Conservation (phyloP, 2,888 invertebrate species). For the Mesoligia furuncula region DNA sequence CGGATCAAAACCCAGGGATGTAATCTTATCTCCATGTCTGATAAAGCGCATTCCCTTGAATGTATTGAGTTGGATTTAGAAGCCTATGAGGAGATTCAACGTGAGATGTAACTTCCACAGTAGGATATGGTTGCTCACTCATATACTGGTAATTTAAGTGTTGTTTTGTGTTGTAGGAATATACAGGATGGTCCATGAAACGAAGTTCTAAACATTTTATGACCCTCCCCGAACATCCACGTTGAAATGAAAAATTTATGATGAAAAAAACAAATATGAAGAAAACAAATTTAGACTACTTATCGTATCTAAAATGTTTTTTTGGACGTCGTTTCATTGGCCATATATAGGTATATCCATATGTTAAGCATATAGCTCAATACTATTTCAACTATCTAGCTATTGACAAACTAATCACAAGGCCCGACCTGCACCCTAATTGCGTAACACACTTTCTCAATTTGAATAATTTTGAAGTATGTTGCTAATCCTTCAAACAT, state of each 20-base stretch:
- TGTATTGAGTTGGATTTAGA: constrained; percentile 38
- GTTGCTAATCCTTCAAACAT: too few species aligned
- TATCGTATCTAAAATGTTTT: not conserved
- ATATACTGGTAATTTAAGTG: not conserved
- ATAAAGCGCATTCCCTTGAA: constrained; percentile 47
- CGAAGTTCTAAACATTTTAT: not conserved
- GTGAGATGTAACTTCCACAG: constrained; percentile 24
- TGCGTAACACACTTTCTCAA: too few species aligned
- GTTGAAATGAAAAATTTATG: too few species aligned
- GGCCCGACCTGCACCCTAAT: too few species aligned
- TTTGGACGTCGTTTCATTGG: not conserved
- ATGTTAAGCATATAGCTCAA: not conserved
- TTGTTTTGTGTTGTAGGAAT: constrained; percentile 6
- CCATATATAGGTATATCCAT: not conserved
- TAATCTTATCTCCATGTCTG: constrained; percentile 33
- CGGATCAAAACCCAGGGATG: constrained; percentile 52
- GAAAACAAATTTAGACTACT: too few species aligned
- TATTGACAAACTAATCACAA: not conserved
- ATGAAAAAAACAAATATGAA: too few species aligned
- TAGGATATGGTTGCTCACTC: not conserved
- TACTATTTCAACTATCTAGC: not conserved
- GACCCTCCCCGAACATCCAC: not conserved
- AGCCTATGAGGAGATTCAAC: constrained; percentile 19
- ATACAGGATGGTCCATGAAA: too few species aligned
- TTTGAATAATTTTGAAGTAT: too few species aligned